Evolutionary conservation across 2,797 vertebrate species (phyloP).

Genomic region (Monodelphis domestica): DNA sequence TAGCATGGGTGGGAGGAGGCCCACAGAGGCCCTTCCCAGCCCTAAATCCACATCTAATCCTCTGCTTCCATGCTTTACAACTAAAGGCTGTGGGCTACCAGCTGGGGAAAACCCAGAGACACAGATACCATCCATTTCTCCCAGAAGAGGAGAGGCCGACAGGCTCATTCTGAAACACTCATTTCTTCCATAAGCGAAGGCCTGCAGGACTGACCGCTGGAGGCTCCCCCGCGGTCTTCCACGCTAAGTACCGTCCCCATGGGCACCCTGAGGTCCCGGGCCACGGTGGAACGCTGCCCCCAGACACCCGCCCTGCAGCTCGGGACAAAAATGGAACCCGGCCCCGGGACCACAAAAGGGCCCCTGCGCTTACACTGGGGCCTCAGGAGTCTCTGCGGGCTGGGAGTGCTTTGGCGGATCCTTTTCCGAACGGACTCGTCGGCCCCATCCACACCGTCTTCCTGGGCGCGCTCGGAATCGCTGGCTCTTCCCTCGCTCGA

Average conservation of each 20-base stretch:
- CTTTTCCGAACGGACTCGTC: constrained; percentile 86
- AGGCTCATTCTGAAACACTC: constrained; percentile 36
- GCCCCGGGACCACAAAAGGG: no score
- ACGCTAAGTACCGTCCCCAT: constrained; percentile 20
- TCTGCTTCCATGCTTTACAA: neutral
- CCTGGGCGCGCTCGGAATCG: constrained; percentile 79
- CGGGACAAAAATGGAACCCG: no score
- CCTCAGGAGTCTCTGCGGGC: constrained; percentile 83
- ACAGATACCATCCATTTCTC: no score
- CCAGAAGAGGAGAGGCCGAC: constrained; percentile 5
- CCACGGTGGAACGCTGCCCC: no score
- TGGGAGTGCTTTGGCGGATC: constrained; percentile 83
- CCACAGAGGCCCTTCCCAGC: neutral
- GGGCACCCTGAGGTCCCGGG: neutral
- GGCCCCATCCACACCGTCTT: constrained; percentile 77
- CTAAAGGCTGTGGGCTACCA: neutral
- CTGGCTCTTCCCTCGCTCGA: constrained; percentile 81
- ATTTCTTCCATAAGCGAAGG: constrained; percentile 51
- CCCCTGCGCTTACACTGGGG: constrained; percentile 88
- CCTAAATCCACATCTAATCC: neutral
- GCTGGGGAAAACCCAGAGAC: neutral
- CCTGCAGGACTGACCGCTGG: neutral
- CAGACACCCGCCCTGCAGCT: no score
- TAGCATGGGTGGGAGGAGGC: neutral
- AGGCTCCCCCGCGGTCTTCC: no score